Base-by-base conservation (phyloP, 2,113 vertebrate species). In the Chiloscyllium plagiosum region DNA sequence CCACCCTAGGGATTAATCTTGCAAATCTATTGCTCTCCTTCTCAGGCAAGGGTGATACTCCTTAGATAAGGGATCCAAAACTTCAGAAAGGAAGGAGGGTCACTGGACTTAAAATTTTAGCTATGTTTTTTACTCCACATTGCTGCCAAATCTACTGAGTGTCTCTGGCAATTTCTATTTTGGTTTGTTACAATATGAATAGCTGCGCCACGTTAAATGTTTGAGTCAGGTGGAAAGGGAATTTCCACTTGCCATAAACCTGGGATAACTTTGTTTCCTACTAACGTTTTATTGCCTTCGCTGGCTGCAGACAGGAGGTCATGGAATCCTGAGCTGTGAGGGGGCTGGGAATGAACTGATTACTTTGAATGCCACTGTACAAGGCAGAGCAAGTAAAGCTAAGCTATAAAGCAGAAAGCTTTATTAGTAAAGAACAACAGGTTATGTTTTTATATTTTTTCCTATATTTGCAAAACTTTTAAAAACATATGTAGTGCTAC, bases 401-500 rank as follows among this genome's bases (percentile, higher is more conserved):
- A 66, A 6, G 0, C 7, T 66, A 47, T 47, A 47, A 47, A 47
- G 89, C 33, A 66, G 66, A n/a, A 66, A 66, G 66, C 29, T 37
- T 6, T 6, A 33, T 33, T 66, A n/a, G 20, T 15, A 90, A 83
- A 65, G 7, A 19, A 66, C 89, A 95, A 66, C 61, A 69, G 26
- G 68, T 72, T 76, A 76, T 76, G 29, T 76, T 76, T 72, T 76
- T 76, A 94, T 65, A 6, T 93, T 92, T 65, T 50, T 70, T 42
- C 47, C 66, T 69, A 94, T 95, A 95, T 95, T 70, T 95, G 68
- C 50, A 95, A 95, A 95, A 72, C 22, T 72, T 95, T 72, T 76
- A 72, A 72, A 95, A 95, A 95, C 66, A 70, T 94, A 83, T 83
- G 80, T 42, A 95, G 69, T 95, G 94, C 94, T 95, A 95, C 94